A percentile compares a stretch with the other conserved stretches of the same genome.
These are phyloP conservation scores for Diorhabda elongata DNA, from an alignment of 1,140 invertebrate species.

Conservation along the genomic window DNA sequence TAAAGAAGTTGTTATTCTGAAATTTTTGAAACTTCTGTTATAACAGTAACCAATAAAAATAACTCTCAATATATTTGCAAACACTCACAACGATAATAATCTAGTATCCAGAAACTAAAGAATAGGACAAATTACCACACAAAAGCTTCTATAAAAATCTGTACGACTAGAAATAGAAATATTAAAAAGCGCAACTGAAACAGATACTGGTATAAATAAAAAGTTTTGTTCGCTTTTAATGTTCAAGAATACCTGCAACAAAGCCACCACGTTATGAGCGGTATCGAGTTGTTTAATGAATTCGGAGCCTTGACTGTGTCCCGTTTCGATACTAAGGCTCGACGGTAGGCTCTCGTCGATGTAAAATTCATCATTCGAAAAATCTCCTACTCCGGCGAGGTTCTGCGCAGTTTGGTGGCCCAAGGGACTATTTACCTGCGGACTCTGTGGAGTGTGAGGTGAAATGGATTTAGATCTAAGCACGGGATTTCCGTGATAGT, in stretches of 20 bases:
- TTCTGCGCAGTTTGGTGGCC: constrained; percentile 34
- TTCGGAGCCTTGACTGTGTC: constrained; percentile 49
- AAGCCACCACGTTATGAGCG: constrained; percentile 63
- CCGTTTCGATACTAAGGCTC: constrained; percentile 61
- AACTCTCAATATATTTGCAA: too few species aligned
- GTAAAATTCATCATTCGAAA: constrained; percentile 77
- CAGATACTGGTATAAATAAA: constrained; percentile 5
- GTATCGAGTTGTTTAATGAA: constrained; percentile 50
- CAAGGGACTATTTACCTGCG: constrained; percentile 37
- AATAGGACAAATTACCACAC: too few species aligned
- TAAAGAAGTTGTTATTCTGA: too few species aligned
- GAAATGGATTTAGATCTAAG: constrained; percentile 42
- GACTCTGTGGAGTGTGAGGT: constrained; percentile 36
- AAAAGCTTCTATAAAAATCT: too few species aligned
- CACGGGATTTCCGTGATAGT: constrained; percentile 39
- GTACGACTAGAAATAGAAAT: too few species aligned
- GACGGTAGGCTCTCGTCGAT: constrained; percentile 78
- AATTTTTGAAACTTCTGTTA: too few species aligned
- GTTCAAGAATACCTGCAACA: constrained; percentile 55
- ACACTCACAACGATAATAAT: too few species aligned
- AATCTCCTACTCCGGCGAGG: constrained; percentile 51
- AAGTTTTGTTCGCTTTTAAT: background rate
- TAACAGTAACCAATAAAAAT: too few species aligned
- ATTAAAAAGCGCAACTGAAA: constrained; percentile 10
- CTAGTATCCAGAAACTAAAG: too few species aligned